phyloP scores from a whole-genome alignment of 2,888 invertebrate genomes.

The Dolichomitus sp. region DNA sequence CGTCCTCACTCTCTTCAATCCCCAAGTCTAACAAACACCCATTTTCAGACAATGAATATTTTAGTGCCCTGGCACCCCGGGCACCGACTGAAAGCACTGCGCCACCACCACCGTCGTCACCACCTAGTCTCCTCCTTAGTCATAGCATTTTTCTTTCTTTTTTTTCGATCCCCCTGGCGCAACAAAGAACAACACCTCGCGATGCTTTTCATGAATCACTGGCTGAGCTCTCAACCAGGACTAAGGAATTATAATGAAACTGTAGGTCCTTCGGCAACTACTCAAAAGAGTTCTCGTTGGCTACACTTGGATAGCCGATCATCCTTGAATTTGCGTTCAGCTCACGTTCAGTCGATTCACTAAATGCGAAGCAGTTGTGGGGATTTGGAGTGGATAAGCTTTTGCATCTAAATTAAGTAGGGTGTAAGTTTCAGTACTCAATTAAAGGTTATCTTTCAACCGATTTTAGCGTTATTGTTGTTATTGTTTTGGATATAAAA shows the following conservation, averaged over 20 bases:
- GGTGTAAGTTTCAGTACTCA: not conserved
- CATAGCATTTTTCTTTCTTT: slow-evolving; percentile 61
- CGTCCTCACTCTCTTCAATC: slow-evolving; percentile 56
- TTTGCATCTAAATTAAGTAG: not conserved
- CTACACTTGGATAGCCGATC: slow-evolving; percentile 22
- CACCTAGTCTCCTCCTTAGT: not conserved
- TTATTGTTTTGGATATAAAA: too few species aligned
- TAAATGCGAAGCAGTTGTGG: not conserved
- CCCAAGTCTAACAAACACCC: slow-evolving; percentile 79
- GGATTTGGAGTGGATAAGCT: not conserved
- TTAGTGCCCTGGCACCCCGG: slow-evolving; percentile 74
- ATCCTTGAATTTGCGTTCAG: slow-evolving; percentile 42
- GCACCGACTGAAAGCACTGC: slow-evolving; percentile 76
- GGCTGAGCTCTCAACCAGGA: not conserved
- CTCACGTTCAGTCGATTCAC: slow-evolving; percentile 32
- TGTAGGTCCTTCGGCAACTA: slow-evolving; percentile 8
- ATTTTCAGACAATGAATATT: slow-evolving; percentile 82
- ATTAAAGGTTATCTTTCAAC: too few species aligned
- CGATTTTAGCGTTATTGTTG: too few species aligned
- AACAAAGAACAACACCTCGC: slow-evolving; percentile 37
- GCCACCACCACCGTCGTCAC: slow-evolving; percentile 49
- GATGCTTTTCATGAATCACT: slow-evolving; percentile 26
- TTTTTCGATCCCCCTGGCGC: slow-evolving; percentile 36
- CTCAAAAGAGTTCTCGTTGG: slow-evolving; percentile 37
- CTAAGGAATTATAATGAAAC: slow-evolving; percentile 11